Conservation (phyloP, 2,797 vertebrate species). For the Stomatorhinus walkeri region DNA sequence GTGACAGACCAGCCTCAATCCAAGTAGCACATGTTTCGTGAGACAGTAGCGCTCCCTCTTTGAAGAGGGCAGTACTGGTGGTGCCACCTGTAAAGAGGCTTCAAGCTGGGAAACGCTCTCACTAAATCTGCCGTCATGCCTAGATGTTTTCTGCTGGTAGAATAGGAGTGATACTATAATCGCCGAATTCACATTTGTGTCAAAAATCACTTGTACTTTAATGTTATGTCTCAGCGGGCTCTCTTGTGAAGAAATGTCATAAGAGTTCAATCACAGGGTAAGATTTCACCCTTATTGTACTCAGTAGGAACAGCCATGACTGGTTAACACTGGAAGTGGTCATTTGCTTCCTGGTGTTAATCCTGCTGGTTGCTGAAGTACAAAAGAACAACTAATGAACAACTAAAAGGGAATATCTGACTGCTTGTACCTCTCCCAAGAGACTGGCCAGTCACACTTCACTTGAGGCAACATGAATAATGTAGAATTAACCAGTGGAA, state of each 20-base stretch:
- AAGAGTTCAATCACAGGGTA: not conserved
- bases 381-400: not conserved
- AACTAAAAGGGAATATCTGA: not conserved
- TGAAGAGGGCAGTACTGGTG: not conserved
- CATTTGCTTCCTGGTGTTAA: not conserved
- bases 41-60: not conserved
- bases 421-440: not conserved
- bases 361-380: not conserved
- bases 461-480: not conserved
- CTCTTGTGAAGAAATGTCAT: not conserved
- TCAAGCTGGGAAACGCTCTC: not conserved
- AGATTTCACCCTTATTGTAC: not conserved
- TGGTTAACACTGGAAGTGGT: not conserved
- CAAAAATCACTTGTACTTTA: constrained; percentile 3
- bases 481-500: too few relatives aligned
- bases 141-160: not conserved
- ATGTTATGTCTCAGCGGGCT: not conserved
- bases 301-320: not conserved
- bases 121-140: not conserved
- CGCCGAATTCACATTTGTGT: not conserved
- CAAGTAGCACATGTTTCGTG: not conserved
- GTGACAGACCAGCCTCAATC: not conserved
- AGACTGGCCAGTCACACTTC: not conserved
- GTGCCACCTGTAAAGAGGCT: not conserved
- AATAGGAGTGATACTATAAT: not conserved